phyloP scores from a whole-genome alignment of 2,888 invertebrate genomes.

The Eledone cirrhosa region DNA sequence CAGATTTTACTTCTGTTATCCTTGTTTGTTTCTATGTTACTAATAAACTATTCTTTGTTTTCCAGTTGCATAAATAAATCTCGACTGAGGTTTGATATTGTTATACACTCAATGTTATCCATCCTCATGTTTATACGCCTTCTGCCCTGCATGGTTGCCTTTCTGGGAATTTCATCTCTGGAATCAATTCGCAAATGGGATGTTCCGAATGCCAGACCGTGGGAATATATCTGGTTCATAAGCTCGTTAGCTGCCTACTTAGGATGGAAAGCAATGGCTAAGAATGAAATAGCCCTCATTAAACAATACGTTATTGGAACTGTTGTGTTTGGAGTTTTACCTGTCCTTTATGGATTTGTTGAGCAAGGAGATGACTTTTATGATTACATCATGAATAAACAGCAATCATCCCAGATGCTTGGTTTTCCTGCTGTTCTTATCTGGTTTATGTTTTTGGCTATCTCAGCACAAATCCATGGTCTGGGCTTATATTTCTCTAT shows the following conservation, averaged over 20 bases:
- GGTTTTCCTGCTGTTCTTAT: constrained; percentile 86
- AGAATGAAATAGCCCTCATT: constrained; percentile 75
- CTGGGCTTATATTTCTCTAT: constrained; percentile 62
- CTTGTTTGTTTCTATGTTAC: neutral
- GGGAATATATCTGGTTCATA: constrained; percentile 94
- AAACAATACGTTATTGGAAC: constrained; percentile 74
- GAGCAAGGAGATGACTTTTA: constrained; percentile 87
- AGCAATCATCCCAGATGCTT: constrained; percentile 71
- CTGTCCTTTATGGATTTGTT: constrained; percentile 81
- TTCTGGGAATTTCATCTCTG: constrained; percentile 90
- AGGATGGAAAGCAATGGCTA: constrained; percentile 85
- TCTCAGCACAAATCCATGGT: constrained; percentile 81
- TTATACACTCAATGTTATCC: constrained; percentile 89
- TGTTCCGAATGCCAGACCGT: constrained; percentile 87
- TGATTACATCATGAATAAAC: constrained; percentile 77
- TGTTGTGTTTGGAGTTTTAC: constrained; percentile 80
- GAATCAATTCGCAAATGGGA: constrained; percentile 81
- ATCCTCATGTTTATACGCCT: constrained; percentile 90
- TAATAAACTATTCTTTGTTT: constrained; percentile 64
- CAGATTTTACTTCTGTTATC: neutral
- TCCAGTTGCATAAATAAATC: constrained; percentile 95
- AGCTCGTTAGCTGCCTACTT: constrained; percentile 85
- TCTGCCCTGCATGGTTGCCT: constrained; percentile 89
- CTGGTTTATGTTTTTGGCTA: constrained; percentile 89
- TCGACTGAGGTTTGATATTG: constrained; percentile 91